Evolutionary conservation across 2,797 vertebrate genomes (phyloP).

Genomic region (Tinamus major): DNA sequence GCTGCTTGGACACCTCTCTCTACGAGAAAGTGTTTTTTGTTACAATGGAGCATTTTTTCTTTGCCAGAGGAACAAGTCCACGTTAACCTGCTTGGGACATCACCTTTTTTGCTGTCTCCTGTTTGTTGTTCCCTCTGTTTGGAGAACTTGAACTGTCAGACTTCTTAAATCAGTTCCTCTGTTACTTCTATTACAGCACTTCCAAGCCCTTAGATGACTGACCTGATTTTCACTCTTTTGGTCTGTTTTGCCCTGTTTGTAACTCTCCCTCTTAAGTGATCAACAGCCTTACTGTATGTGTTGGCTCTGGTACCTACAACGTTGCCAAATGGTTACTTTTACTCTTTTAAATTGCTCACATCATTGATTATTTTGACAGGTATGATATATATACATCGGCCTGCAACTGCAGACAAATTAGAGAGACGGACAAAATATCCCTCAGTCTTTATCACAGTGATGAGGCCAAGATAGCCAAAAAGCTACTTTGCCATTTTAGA

Average conservation of each 20-base stretch:
- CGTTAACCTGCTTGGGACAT: neutral
- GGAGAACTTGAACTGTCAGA: neutral
- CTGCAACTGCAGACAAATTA: slow-evolving; percentile 43
- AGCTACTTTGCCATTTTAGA: neutral
- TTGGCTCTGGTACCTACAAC: slow-evolving; percentile 34
- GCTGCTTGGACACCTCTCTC: neutral
- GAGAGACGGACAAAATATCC: neutral
- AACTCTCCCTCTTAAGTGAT: neutral
- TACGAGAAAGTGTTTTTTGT: neutral
- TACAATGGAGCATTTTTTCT: neutral
- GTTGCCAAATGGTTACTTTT: slow-evolving; percentile 41
- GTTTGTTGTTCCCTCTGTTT: neutral
- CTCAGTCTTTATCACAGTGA: neutral
- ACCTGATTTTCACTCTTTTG: neutral
- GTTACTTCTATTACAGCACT: neutral
- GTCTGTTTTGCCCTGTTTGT: slow-evolving; percentile 5
- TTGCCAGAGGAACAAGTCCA: neutral
- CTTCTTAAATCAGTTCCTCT: neutral
- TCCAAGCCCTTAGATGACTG: neutral
- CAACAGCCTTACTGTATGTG: slow-evolving; percentile 22
- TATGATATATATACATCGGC: neutral
- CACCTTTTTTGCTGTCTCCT: neutral
- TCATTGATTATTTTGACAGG: slow-evolving; percentile 54
- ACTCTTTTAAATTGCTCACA: slow-evolving; percentile 57
- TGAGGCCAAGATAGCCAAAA: neutral